Evolutionary conservation across 2,888 invertebrate genomes (phyloP), one percentile per base, ranked within the genome.

Genomic region (Nephrocerus scutellatus): DNA sequence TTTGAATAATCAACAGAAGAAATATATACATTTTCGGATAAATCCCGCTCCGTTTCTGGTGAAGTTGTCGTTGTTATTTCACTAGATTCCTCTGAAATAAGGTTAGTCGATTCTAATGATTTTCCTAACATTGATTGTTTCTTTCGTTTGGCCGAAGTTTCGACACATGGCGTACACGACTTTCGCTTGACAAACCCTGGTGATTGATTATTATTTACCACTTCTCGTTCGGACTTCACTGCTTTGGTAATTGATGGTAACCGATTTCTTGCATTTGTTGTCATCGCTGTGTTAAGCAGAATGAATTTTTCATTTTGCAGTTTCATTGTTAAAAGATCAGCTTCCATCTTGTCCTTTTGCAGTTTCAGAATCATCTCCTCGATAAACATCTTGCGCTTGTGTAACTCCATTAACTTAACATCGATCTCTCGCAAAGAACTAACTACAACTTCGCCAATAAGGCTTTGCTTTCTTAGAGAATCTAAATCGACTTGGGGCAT

Each of bases 301-400:
- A 64, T 47, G 35, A 63, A 60, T 46, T 62, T 64, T 19, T 60
- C 62, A 45, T 55, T 62, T 48, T 66, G 66, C 32, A 66, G 28
- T 37, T 63, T 62, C 33, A 66, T 53, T 3, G 54, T 58, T n/a
- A 41, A 39, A 42, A 60, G 44, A 37, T 67, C 66, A 19, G 63
- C 49, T 24, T 61, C 59, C 43, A 62, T 60, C 48, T 63, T 66
- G 24, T 66, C 64, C 12, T 61, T 63, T 39, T 67, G 66, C 18
- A 65, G 45, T 39, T 66, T 65, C 15, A 62, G 46, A 13, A 67
- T 63, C 59, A 63, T 62, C 38, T 65, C 65, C 18, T 66, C 66
- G n/a, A 67, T 53, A 30, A 58, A 59, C 41, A 56, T 58, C 41
- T 63, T 65, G 5, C 66, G 56, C 31, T 61, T 62, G 20, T 63